Evolutionary conservation across 2,113 vertebrate species (phyloP).

Genomic region (Ceuthmochares aereus): DNA sequence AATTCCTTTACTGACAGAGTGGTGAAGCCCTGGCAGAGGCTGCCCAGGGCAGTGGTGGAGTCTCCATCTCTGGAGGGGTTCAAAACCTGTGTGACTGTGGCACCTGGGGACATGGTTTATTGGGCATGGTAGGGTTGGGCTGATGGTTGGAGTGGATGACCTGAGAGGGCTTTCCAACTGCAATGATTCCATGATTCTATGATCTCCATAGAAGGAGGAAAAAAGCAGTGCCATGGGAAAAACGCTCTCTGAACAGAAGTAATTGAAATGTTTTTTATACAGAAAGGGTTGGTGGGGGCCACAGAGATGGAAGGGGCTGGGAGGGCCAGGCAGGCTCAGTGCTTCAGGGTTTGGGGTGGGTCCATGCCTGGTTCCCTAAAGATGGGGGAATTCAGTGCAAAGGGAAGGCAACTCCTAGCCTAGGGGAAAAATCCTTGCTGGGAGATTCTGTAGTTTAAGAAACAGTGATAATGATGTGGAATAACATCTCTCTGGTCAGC

Average conservation of each 20-base stretch:
- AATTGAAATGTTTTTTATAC: not conserved
- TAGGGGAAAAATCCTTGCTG: not conserved
- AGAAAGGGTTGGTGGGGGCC: not conserved
- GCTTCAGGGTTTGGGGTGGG: not conserved
- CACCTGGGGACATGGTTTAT: too few species aligned
- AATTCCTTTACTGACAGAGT: too few species aligned
- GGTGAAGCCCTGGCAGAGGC: too few species aligned
- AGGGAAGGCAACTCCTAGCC: not conserved
- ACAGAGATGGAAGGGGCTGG: not conserved
- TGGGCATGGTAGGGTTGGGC: too few species aligned
- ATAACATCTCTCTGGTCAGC: not conserved
- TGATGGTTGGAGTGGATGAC: too few species aligned
- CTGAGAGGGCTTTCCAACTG: too few species aligned
- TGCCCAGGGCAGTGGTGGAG: too few species aligned
- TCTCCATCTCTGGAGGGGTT: too few species aligned
- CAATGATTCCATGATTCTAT: too few species aligned
- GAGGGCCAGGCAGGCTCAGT: not conserved
- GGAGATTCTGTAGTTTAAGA: not conserved
- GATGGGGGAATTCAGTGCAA: not conserved
- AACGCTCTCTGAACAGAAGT: not conserved
- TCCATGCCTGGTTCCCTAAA: accelerated
- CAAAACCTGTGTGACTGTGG: too few species aligned
- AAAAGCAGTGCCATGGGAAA: not conserved
- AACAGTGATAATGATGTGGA: not conserved
- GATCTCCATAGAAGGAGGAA: not conserved